Evolutionary conservation across 2,113 vertebrate genomes (phyloP).

Genomic region (Oncorhynchus kisutch): DNA sequence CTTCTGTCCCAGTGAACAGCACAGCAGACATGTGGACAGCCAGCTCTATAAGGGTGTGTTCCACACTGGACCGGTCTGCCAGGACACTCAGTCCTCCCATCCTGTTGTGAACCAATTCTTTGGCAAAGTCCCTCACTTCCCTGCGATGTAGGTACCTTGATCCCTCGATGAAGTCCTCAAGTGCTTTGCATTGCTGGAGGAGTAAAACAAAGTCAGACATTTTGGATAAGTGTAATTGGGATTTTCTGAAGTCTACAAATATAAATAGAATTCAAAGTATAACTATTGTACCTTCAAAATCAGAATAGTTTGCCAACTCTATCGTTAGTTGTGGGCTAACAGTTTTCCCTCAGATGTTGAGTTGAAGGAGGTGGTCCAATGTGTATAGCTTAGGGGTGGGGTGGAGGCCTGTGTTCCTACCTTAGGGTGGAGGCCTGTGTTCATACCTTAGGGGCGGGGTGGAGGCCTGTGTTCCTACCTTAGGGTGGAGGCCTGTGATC

Average conservation of each 20-base stretch:
- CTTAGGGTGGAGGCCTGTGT: too few relatives aligned
- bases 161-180: conserved; percentile 68
- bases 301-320: neutral
- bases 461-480: too few relatives aligned
- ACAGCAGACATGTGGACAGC: conserved; percentile 75
- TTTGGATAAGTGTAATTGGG: too few relatives aligned
- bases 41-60: conserved; percentile 64
- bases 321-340: neutral
- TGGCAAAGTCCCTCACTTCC: conserved; percentile 67
- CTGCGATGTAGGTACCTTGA: conserved; percentile 60
- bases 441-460: too few relatives aligned
- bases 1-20: conserved; percentile 71
- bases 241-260: too few relatives aligned
- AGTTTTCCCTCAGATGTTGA: too few relatives aligned
- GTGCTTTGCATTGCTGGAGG: conserved; percentile 54
- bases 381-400: too few relatives aligned
- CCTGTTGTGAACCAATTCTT: conserved; percentile 70
- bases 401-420: too few relatives aligned
- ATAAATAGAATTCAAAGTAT: neutral
- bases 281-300: neutral
- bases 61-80: conserved; percentile 10
- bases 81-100: conserved; percentile 55
- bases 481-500: too few relatives aligned
- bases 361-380: too few relatives aligned
- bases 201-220: neutral